Evolutionary conservation across 1,140 invertebrate genomes (phyloP), one percentile per base, ranked within the genome.

Genomic region (Tetramorium simillimum): DNA sequence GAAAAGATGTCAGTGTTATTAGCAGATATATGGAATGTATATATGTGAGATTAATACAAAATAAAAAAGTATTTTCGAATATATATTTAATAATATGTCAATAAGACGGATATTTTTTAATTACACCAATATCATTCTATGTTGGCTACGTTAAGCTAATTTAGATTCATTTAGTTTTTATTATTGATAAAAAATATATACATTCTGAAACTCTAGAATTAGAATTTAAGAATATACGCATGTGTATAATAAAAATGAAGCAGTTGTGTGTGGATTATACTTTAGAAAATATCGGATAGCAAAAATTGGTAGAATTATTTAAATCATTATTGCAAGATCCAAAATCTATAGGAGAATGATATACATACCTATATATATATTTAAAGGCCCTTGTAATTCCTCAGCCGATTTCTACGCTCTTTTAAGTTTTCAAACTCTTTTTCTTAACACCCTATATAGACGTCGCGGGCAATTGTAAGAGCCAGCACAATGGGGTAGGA

Each of bases 401-500:
- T 40, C n/a, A n/a, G 12, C 10, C 46, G 24, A 51, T 62, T 40
- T n/a, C 10, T 63, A n/a, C 1, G 51, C 46, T 53, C 78, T 60
- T 33, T 28, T 58, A 82, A 49, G 76, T 51, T 78, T 63, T 18
- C 16, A 16, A 43, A 53, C 46, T 81, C 46, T 69, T 78, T 58
- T 67, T 69, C 33, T 53, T 81, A 81, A 81, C 77, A 69, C 63
- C 49, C 63, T 69, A 46, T 69, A 81, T 69, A 81, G 77, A 81
- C 49, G 14, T 81, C 46, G 33, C 63, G 21, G 53, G 46, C 40
- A 53, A 87, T 88, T 89, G 89, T 87, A 90, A 91, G 87, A 87
- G 90, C 75, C 65, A 58, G 73, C 85, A 93, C 93, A 94, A 93
- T 93, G 92, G 92, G 90, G 92, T 90, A 89, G 92, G 92, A 94